Conservation (phyloP, 1,140 invertebrate species). For the Bacillus rossius region DNA sequence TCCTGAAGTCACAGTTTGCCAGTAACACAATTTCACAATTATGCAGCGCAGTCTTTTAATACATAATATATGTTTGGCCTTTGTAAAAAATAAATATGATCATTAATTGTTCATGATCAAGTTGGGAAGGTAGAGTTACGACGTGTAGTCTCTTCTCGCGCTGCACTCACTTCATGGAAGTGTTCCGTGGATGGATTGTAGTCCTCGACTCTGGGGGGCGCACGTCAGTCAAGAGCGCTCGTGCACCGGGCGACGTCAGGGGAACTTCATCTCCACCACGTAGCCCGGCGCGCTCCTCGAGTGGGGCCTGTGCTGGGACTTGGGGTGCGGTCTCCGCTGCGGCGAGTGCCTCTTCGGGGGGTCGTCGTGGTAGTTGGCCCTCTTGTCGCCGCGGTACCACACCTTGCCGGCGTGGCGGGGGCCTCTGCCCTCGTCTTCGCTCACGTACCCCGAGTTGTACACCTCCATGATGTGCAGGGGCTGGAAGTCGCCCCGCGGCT, state of each 20-base stretch:
- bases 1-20: too few relatives aligned
- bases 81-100: too few relatives aligned
- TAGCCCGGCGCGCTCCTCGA: conserved; percentile 40
- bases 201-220: too few relatives aligned
- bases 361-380: background rate
- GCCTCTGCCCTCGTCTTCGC: conserved; percentile 22
- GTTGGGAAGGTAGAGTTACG: too few relatives aligned
- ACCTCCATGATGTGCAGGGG: conserved; percentile 31
- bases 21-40: too few relatives aligned
- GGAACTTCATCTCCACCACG: conserved; percentile 53
- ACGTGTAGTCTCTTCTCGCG: too few relatives aligned
- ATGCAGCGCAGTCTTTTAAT: too few relatives aligned
- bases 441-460: conserved; percentile 35
- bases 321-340: conserved; percentile 38
- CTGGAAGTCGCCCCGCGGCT: conserved; percentile 47
- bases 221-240: too few relatives aligned
- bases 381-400: background rate
- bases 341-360: conserved; percentile 13
- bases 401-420: background rate
- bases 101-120: too few relatives aligned
- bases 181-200: too few relatives aligned
- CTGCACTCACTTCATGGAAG: too few relatives aligned
- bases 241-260: conserved; percentile 38
- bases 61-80: too few relatives aligned
- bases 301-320: conserved; percentile 49